Percentiles rank a stretch among this genome's conserved stretches.
phyloP scores from a whole-genome alignment of 2,113 vertebrate species.

The Ciconia stormi region DNA sequence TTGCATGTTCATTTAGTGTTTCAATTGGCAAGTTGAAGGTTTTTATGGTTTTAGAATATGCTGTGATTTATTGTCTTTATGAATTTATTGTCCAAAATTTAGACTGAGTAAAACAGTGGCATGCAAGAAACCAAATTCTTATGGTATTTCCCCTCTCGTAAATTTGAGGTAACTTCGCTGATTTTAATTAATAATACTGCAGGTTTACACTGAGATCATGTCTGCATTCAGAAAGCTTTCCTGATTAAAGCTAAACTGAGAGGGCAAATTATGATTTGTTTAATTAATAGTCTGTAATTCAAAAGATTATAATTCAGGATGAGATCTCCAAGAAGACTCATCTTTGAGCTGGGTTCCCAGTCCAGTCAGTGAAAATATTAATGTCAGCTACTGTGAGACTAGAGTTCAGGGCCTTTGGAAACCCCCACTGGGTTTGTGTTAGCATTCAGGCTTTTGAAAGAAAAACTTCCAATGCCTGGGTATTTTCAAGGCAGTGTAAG shows the following conservation, averaged over 20 bases:
- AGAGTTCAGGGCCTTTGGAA: not conserved
- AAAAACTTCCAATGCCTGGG: not conserved
- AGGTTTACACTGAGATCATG: not conserved
- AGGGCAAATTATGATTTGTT: not conserved
- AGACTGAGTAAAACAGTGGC: not conserved
- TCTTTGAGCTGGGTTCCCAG: not conserved
- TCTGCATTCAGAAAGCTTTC: not conserved
- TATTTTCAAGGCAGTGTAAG: not conserved
- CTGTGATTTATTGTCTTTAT: not conserved
- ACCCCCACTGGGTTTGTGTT: rapidly evolving
- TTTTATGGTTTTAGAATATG: not conserved
- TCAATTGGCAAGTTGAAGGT: not conserved
- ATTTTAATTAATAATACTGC: not conserved
- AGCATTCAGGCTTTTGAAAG: not conserved
- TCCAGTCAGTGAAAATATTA: not conserved
- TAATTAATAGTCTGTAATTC: constrained; percentile 5
- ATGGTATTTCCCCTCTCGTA: not conserved
- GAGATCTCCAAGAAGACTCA: not conserved
- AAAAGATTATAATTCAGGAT: not conserved
- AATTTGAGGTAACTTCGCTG: not conserved
- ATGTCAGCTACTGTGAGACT: not conserved
- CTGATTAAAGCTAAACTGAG: not conserved
- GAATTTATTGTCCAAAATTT: not conserved
- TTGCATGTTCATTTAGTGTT: not conserved
- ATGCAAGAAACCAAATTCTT: not conserved